Conservation (phyloP, 2,888 invertebrate genomes). For the Eudemis profundana region DNA sequence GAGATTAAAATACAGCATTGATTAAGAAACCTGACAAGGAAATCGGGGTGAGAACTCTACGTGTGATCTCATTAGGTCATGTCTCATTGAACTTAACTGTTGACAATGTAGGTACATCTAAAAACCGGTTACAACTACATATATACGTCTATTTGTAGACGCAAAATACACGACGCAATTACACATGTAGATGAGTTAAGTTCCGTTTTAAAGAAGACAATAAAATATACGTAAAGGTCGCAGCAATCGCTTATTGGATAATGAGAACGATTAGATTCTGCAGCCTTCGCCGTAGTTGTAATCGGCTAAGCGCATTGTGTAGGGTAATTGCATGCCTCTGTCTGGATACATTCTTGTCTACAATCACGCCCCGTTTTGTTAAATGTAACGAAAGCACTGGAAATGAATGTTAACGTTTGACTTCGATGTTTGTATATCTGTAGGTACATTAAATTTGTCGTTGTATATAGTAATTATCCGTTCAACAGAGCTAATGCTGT, state of each 20-base stretch:
- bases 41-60: too few species aligned
- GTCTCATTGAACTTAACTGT: too few species aligned
- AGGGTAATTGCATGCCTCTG: background rate
- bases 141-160: background rate
- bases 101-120: background rate
- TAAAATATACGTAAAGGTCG: conserved; percentile 19
- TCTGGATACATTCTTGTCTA: background rate
- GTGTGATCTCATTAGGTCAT: too few species aligned
- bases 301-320: conserved; percentile 15
- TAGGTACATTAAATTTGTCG: too few species aligned
- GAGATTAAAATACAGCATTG: too few species aligned
- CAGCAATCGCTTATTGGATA: conserved; percentile 45
- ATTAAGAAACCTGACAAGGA: too few species aligned
- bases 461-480: too few species aligned
- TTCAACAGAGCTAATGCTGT: too few species aligned
- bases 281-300: conserved; percentile 40
- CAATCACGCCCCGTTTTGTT: background rate
- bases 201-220: conserved; percentile 6
- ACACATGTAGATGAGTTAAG: background rate
- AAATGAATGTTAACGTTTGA: too few species aligned
- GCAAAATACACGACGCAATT: too few species aligned
- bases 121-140: conserved; percentile 1
- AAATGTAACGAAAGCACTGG: too few species aligned
- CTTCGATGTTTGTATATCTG: too few species aligned
- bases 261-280: conserved; percentile 43